Conservation (phyloP, 1,140 invertebrate species). For the Drosophila ambigua region DNA sequence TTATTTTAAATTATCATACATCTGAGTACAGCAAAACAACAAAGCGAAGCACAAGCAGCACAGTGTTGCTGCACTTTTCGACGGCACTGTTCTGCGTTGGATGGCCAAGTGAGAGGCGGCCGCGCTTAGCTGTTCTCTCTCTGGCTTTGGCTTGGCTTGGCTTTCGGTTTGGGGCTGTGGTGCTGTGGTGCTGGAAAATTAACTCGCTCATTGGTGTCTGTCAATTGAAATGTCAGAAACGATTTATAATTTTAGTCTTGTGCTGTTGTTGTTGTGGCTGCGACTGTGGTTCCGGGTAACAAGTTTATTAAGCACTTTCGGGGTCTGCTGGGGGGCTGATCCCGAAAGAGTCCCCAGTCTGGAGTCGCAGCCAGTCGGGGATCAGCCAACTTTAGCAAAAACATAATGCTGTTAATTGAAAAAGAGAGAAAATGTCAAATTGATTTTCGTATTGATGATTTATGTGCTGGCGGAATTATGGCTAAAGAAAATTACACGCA, state of each 20-base stretch:
- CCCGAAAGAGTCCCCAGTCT: conserved; percentile 14
- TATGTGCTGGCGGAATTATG: conserved; percentile 42
- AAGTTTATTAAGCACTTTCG: conserved; percentile 78
- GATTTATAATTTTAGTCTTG: conserved; percentile 77
- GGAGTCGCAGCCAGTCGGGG: background rate
- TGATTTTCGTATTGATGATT: conserved; percentile 75
- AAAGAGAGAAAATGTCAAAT: conserved; percentile 70
- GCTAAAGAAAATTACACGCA: conserved; percentile 21
- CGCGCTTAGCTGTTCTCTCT: conserved; percentile 34
- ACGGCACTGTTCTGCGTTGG: conserved; percentile 39
- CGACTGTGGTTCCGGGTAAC: conserved; percentile 33
- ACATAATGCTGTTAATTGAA: conserved; percentile 82
- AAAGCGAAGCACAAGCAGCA: no score
- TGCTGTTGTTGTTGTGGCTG: conserved; percentile 46
- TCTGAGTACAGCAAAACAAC: no score
- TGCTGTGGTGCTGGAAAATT: conserved; percentile 68
- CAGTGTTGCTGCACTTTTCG: conserved; percentile 18
- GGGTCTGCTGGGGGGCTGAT: conserved; percentile 15
- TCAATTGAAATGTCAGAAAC: conserved; percentile 83
- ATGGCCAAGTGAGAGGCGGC: conserved; percentile 14
- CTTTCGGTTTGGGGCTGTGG: conserved; percentile 27
- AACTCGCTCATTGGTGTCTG: conserved; percentile 82
- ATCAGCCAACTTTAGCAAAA: conserved; percentile 71
- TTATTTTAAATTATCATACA: no score
- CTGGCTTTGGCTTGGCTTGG: no score